These are phyloP conservation scores for Chorisops tibialis DNA, from an alignment of 2,888 invertebrate species.

Conservation along the genomic window DNA sequence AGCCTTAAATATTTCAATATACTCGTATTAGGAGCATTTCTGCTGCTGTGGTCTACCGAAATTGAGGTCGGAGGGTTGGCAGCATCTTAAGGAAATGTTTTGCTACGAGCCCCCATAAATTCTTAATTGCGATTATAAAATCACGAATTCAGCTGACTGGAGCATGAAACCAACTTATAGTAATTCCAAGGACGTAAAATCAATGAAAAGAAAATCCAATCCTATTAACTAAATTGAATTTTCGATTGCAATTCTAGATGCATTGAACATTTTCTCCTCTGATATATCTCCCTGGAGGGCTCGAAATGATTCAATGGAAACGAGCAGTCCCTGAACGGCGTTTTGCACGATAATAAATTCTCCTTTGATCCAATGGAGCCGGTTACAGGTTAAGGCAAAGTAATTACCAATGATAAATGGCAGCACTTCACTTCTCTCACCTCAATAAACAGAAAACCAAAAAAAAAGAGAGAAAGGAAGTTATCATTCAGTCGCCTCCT, in stretches of 20 bases:
- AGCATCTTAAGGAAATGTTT: too few species aligned
- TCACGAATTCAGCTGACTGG: constrained; percentile 9
- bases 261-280: not conserved
- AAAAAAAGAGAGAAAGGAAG: not conserved
- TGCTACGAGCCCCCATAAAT: not conserved
- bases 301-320: constrained; percentile 17
- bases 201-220: constrained; percentile 43
- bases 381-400: constrained; percentile 6
- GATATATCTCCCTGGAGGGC: not conserved
- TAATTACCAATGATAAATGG: constrained; percentile 24
- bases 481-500: not conserved
- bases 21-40: too few species aligned
- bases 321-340: not conserved
- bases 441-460: constrained; percentile 4
- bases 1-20: too few species aligned
- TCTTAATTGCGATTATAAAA: constrained; percentile 21
- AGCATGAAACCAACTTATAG: constrained; percentile 1
- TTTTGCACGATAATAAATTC: not conserved
- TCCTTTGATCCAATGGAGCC: not conserved
- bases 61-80: too few species aligned
- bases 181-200: constrained; percentile 10
- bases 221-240: constrained; percentile 52
- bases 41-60: too few species aligned
- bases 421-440: not conserved
- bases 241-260: constrained; percentile 44